Base-by-base conservation (phyloP, 2,113 vertebrate genomes). In the Pitta sordida region DNA sequence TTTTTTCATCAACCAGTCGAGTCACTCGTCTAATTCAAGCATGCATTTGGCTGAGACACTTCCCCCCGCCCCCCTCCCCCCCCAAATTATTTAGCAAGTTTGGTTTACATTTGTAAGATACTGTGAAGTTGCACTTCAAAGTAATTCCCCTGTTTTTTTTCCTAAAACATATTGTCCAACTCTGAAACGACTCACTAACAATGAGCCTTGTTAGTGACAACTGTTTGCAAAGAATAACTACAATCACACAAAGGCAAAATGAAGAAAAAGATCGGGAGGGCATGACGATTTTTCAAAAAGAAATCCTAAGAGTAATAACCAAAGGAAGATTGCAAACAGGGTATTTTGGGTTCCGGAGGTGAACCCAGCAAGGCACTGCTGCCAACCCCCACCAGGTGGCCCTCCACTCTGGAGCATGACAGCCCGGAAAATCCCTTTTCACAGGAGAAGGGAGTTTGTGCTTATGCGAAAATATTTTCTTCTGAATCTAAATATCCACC, bases 371-470 rank as follows among this genome's bases (percentile, higher is more conserved):
- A 83, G 64, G 64, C 59, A 17, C 26, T 32, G 81, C 83, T 68
- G 60, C 41, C 48, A 41, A 27, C 6, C 7, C 44, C 92, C 96
- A 92, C 37, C 65, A 84, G 94, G 64, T 93, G 94, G 70, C 96
- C 85, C 92, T 68, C 41, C 34, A 44, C 13, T 11, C 89, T 94
- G 86, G 63, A 87, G 21, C 37, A 84, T 1, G 22, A 34, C 44
- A 16, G 20, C 1, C 3, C 18, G 49, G 32, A 63, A 86, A 90
- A 67, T 53, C 36, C 19, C 10, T 76, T 32, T 26, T 41, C 34
- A 1, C 1, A 23, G 67, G 41, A 65, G 58, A 59, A 62, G 55
- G 27, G 13, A 26, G 32, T 16, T 79, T 68, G 39, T 9, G 23
- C 14, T 24, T 46, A 59, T 5, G 19, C 49, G 53, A 51, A 91